Evolutionary conservation across 2,113 vertebrate genomes (phyloP).

Genomic region (Alaudala cheleensis): DNA sequence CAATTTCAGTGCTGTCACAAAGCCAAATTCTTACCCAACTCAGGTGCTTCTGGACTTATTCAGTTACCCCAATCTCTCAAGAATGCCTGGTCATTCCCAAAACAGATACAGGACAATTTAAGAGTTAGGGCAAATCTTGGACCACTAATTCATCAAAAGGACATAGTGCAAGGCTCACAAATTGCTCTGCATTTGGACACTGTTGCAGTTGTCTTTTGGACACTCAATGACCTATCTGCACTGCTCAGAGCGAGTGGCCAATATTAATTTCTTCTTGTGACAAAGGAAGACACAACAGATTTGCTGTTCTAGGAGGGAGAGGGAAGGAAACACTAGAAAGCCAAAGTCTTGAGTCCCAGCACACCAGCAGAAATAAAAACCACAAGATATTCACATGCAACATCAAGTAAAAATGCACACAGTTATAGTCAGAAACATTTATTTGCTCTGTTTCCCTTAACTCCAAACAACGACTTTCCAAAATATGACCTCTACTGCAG

Average conservation of each 20-base stretch:
- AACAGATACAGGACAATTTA: not conserved
- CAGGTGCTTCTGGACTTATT: not conserved
- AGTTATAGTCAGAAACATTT: not conserved
- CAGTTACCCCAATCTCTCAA: not conserved
- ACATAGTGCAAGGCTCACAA: not conserved
- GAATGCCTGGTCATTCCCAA: not conserved
- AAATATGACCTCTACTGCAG: not conserved
- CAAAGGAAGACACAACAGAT: not conserved
- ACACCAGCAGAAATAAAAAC: not conserved
- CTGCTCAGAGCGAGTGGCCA: not conserved
- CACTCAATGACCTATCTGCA: not conserved
- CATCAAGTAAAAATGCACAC: not conserved
- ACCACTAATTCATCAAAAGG: not conserved
- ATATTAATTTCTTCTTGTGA: not conserved
- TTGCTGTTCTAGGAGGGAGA: not conserved
- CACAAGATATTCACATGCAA: not conserved
- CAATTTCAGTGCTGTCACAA: not conserved
- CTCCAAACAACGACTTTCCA: not conserved
- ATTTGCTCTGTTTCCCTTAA: not conserved
- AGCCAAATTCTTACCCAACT: not conserved
- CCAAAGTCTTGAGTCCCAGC: not conserved
- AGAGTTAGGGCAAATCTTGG: not conserved
- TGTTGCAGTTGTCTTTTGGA: not conserved
- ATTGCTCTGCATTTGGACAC: not conserved
- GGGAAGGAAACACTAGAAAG: not conserved